Conservation (phyloP, 2,797 vertebrate species). For the Coregonus sp. region DNA sequence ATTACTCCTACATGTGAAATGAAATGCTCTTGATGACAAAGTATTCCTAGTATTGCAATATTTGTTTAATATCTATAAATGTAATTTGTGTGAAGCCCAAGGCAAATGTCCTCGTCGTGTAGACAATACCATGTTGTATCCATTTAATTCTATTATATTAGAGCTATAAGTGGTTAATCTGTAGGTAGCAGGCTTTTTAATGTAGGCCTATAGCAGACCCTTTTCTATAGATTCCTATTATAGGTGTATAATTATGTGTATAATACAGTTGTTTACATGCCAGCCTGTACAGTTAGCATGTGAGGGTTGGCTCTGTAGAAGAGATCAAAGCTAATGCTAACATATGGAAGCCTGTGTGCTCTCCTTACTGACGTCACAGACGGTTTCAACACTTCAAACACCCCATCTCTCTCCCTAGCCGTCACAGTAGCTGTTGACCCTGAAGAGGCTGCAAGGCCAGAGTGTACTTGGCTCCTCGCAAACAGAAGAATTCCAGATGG, state of each 20-base stretch:
- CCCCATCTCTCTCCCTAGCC: background rate
- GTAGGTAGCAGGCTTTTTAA: too few species aligned
- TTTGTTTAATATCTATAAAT: background rate
- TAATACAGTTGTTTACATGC: conserved; percentile 3
- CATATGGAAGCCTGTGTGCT: background rate
- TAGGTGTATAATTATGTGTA: too few species aligned
- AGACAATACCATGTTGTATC: background rate
- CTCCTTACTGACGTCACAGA: background rate
- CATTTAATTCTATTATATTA: background rate
- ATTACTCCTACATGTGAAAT: background rate
- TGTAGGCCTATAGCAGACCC: background rate
- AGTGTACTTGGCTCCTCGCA: background rate
- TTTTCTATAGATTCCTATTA: background rate
- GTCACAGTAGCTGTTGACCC: background rate
- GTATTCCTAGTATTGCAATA: too few species aligned
- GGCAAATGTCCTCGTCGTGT: conserved; percentile 2
- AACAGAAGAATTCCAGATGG: background rate
- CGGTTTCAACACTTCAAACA: background rate
- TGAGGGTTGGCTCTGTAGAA: background rate
- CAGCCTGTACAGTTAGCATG: conserved; percentile 1
- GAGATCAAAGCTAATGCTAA: background rate
- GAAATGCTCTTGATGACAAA: background rate
- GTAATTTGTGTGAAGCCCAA: background rate
- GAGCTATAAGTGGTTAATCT: background rate
- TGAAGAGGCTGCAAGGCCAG: background rate